phyloP scores from a whole-genome alignment of 1,140 invertebrate species.

The Drosophila prosaltans region DNA sequence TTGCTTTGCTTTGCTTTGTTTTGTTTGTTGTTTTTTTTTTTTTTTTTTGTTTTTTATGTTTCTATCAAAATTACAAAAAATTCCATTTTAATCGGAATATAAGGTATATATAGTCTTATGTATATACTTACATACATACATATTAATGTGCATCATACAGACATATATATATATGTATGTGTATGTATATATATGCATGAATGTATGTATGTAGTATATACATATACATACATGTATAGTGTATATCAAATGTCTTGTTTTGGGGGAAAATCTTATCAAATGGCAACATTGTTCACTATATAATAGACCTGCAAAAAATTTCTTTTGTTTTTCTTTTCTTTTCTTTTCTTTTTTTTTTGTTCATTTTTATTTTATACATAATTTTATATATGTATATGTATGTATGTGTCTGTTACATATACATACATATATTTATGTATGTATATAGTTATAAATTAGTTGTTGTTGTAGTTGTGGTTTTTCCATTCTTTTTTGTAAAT shows the following conservation, averaged over 20 bases:
- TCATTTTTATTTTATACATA: conserved; percentile 1
- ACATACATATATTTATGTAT: background rate
- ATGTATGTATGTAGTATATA: conserved; percentile 19
- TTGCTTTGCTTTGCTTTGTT: conserved; percentile 5
- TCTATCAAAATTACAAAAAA: conserved; percentile 81
- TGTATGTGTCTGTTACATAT: background rate
- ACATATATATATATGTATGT: conserved; percentile 44
- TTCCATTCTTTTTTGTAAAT: conserved; percentile 42
- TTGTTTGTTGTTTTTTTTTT: conserved; percentile 27
- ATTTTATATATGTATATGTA: conserved; percentile 9
- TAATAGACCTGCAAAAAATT: conserved; percentile 79
- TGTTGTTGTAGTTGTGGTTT: conserved; percentile 21
- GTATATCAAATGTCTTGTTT: conserved; percentile 68
- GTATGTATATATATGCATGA: conserved; percentile 59
- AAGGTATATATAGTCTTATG: conserved; percentile 62
- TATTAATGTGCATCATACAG: background rate
- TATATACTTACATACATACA: conserved; percentile 4
- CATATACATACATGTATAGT: conserved; percentile 51
- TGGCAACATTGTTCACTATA: conserved; percentile 80
- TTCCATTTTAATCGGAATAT: conserved; percentile 76
- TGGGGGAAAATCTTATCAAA: conserved; percentile 69
- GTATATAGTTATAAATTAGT: conserved; percentile 39
- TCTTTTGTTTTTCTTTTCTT: conserved; percentile 37
- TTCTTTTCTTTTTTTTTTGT: no score
- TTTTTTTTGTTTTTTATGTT: conserved; percentile 63